A percentile compares a stretch with the other conserved stretches of the same genome.
Conservation (phyloP, 1,140 invertebrate species). For the Aricia agestis region DNA sequence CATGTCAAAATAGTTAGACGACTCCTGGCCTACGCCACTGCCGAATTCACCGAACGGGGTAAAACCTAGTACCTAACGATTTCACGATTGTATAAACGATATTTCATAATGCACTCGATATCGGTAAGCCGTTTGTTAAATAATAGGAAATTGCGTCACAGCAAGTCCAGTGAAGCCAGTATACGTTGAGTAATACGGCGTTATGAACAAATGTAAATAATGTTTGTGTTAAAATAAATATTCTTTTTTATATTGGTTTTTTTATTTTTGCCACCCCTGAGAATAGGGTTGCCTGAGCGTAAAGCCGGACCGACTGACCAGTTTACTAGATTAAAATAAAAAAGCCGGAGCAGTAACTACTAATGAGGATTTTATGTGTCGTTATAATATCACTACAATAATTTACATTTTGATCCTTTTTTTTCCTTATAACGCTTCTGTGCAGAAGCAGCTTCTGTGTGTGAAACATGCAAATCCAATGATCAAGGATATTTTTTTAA, state of each 20-base stretch:
- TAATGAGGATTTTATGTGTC: too few species aligned
- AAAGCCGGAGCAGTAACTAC: too few species aligned
- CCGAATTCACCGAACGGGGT: background rate
- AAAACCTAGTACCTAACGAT: slow-evolving; percentile 19
- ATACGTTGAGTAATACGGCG: slow-evolving; percentile 17
- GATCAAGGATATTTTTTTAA: too few species aligned
- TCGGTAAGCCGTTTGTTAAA: slow-evolving; percentile 40
- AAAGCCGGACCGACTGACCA: too few species aligned
- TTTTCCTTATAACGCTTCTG: background rate
- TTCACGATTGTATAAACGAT: slow-evolving; percentile 24
- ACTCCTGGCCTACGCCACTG: too few species aligned
- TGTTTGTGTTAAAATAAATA: slow-evolving; percentile 62
- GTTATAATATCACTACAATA: too few species aligned
- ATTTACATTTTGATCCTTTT: too few species aligned
- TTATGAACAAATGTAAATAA: slow-evolving; percentile 58
- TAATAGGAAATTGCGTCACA: slow-evolving; percentile 28
- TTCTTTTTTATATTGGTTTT: slow-evolving; percentile 30
- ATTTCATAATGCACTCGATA: slow-evolving; percentile 39
- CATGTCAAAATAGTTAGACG: too few species aligned
- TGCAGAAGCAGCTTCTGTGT: too few species aligned
- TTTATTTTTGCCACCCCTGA: slow-evolving; percentile 26
- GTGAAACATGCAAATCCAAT: background rate
- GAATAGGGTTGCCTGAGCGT: too few species aligned
- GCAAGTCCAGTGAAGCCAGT: slow-evolving; percentile 44
- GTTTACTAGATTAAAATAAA: too few species aligned